Percentiles rank a stretch among this genome's conserved stretches.
Evolutionary conservation across 1,140 invertebrate genomes (phyloP).

Genomic region (Hormaphis cornu): DNA sequence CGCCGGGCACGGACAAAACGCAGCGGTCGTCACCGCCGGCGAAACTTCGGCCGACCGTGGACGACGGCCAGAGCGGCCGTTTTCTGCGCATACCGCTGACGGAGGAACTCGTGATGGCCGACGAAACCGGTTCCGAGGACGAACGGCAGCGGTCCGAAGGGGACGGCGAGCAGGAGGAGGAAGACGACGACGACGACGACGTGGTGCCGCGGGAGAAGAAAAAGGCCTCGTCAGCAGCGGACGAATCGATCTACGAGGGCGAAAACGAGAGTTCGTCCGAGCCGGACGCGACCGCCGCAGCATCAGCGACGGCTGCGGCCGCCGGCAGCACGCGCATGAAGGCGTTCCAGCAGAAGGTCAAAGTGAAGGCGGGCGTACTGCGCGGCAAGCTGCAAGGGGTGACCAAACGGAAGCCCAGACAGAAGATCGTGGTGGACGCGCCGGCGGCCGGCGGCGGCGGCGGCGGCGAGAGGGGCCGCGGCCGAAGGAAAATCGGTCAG

Average conservation of each 20-base stretch:
- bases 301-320: neutral
- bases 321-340: neutral
- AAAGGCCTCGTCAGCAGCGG: constrained; percentile 39
- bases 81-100: constrained; percentile 26
- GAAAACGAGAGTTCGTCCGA: constrained; percentile 15
- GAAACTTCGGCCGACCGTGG: constrained; percentile 34
- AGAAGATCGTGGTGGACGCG: neutral
- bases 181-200: neutral
- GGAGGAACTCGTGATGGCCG: constrained; percentile 33
- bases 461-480: neutral
- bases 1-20: constrained; percentile 36
- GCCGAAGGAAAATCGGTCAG: neutral
- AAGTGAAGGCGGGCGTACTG: constrained; percentile 2
- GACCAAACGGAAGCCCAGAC: constrained; percentile 2
- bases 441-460: neutral
- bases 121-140: constrained; percentile 31
- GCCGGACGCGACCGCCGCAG: neutral
- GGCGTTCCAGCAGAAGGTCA: constrained; percentile 6
- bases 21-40: constrained; percentile 26
- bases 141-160: constrained; percentile 25
- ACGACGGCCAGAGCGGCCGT: constrained; percentile 30
- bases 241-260: constrained; percentile 37
- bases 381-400: neutral
- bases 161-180: neutral
- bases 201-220: constrained; percentile 36